A percentile compares a stretch with the other conserved stretches of the same genome.
Conservation (phyloP, 2,797 vertebrate species). For the Scolopax rusticola region DNA sequence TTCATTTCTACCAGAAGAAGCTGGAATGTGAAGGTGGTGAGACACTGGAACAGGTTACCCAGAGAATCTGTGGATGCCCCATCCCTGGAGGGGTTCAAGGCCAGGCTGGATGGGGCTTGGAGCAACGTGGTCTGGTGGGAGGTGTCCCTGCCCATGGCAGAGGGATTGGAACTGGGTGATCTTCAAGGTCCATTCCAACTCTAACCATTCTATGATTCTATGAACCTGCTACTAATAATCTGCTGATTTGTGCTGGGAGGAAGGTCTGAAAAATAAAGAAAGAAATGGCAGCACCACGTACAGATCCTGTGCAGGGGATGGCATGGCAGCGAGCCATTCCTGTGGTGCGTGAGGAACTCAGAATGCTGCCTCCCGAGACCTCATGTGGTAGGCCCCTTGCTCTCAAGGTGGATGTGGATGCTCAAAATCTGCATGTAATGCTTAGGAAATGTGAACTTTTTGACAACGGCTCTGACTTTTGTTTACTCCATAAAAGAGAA, state of each 20-base stretch:
- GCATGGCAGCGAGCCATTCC: neutral
- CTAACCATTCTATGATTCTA: neutral
- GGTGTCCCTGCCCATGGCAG: too few relatives aligned
- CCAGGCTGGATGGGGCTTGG: too few relatives aligned
- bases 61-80: too few relatives aligned
- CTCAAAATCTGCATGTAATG: neutral
- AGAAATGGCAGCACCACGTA: neutral
- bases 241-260: neutral
- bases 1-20: neutral
- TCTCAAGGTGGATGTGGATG: neutral
- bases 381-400: neutral
- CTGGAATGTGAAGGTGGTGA: neutral
- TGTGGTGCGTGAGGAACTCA: neutral
- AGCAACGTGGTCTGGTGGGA: too few relatives aligned
- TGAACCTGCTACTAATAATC: neutral
- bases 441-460: neutral
- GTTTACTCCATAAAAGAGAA: neutral
- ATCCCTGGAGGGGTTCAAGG: too few relatives aligned
- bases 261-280: neutral
- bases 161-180: too few relatives aligned
- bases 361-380: neutral
- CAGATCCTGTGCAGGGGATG: neutral
- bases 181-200: too few relatives aligned
- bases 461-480: neutral
- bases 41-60: too few relatives aligned